Percentiles rank a stretch among this genome's conserved stretches.
Evolutionary conservation across 2,888 invertebrate genomes (phyloP).

Genomic region (Brachynemurus nebulosus): DNA sequence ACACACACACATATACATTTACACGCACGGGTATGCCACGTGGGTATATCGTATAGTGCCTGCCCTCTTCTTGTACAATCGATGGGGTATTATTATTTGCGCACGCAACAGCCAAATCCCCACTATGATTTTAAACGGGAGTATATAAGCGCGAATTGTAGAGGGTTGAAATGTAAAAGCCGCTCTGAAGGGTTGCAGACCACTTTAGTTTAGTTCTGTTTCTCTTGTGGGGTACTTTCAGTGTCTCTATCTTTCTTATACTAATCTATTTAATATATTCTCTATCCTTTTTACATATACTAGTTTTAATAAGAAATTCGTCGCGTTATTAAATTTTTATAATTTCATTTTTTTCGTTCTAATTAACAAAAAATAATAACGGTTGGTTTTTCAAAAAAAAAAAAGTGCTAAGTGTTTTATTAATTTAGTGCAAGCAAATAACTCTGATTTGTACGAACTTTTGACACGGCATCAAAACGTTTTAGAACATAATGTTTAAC

Average conservation of each 20-base stretch:
- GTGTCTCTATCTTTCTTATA: constrained; percentile 3
- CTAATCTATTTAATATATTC: constrained; percentile 1
- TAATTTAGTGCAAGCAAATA: background rate
- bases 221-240: constrained; percentile 23
- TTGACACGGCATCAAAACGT: background rate
- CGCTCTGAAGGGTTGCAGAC: constrained; percentile 42
- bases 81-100: constrained; percentile 11
- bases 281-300: constrained; percentile 1
- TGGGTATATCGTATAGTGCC: background rate
- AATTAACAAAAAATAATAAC: background rate
- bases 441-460: background rate
- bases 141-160: constrained; percentile 34
- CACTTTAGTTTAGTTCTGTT: constrained; percentile 36
- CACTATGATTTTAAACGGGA: constrained; percentile 11
- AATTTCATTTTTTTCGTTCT: background rate
- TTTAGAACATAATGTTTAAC: background rate
- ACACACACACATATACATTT: background rate
- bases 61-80: constrained; percentile 12
- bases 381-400: background rate
- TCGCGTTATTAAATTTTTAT: too few relatives aligned
- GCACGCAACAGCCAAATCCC: constrained; percentile 14
- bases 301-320: background rate
- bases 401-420: background rate
- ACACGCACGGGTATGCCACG: background rate
- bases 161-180: constrained; percentile 1